Conservation (phyloP, 2,797 vertebrate species). For the Hippocampus kuda region DNA sequence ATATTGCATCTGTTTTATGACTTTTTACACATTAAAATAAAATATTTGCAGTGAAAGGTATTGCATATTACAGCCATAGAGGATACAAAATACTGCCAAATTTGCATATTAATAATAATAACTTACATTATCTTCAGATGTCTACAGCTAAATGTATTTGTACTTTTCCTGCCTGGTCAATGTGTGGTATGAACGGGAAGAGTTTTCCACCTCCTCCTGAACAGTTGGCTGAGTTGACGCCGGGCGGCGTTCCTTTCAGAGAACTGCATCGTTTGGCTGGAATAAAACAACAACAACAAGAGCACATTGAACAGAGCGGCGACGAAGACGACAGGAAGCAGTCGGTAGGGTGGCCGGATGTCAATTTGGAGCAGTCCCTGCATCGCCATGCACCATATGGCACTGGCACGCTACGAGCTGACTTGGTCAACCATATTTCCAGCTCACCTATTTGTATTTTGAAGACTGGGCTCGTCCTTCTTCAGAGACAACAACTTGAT, state of each 20-base stretch:
- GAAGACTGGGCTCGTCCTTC: slow-evolving; percentile 7
- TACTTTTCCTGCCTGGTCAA: background rate
- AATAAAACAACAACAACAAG: slow-evolving; percentile 26
- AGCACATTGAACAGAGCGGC: slow-evolving; percentile 10
- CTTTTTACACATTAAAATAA: background rate
- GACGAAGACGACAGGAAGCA: slow-evolving; percentile 2
- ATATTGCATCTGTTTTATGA: background rate
- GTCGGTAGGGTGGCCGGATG: slow-evolving; percentile 15
- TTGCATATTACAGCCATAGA: background rate
- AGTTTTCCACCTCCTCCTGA: slow-evolving; percentile 44
- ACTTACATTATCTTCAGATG: background rate
- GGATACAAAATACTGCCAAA: background rate
- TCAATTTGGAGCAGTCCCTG: slow-evolving; percentile 27
- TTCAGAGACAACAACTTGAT: slow-evolving; percentile 38
- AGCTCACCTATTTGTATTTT: slow-evolving; percentile 39
- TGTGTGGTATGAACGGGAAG: background rate
- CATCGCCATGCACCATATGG: slow-evolving; percentile 19
- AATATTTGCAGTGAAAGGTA: background rate
- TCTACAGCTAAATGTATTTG: no score
- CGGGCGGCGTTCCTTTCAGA: slow-evolving; percentile 29
- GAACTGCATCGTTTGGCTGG: slow-evolving; percentile 47
- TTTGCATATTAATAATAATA: background rate
- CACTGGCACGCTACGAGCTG: slow-evolving; percentile 6
- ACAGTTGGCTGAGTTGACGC: slow-evolving; percentile 45
- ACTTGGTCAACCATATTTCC: slow-evolving; percentile 7